phyloP scores from a whole-genome alignment of 92 coral and sea anemone species.

The Siderastrea radians region DNA sequence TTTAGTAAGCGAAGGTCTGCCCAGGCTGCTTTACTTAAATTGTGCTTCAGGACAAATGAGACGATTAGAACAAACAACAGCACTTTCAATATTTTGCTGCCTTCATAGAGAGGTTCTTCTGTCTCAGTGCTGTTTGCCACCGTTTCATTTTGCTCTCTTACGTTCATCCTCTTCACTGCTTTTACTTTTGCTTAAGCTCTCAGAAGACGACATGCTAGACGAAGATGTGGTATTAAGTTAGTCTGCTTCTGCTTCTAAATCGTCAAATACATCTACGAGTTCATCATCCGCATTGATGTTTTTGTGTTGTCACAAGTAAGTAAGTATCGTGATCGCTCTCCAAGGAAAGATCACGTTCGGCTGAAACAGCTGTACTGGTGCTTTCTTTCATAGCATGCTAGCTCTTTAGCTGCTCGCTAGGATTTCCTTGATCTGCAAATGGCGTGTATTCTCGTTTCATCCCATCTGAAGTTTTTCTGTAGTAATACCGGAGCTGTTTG shows the following conservation, averaged over 20 bases:
- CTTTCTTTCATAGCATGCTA: conserved; percentile 25
- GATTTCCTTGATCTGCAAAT: conserved; percentile 57
- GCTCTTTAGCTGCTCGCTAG: conserved; percentile 51
- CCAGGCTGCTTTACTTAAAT: conserved; percentile 35
- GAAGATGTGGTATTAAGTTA: conserved; percentile 9
- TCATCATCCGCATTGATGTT: conserved; percentile 10
- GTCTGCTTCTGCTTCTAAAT: not conserved
- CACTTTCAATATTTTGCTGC: conserved; percentile 42
- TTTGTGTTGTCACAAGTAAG: conserved; percentile 42
- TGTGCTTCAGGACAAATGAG: conserved; percentile 36
- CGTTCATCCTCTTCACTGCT: not conserved
- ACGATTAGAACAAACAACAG: conserved; percentile 40
- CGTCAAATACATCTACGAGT: not conserved
- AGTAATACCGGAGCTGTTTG: conserved; percentile 62
- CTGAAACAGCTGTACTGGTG: not conserved
- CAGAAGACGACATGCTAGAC: conserved; percentile 9
- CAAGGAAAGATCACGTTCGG: not conserved
- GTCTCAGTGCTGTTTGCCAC: conserved; percentile 18
- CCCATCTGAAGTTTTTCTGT: conserved; percentile 43
- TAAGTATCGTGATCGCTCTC: conserved; percentile 5
- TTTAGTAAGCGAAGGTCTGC: conserved; percentile 36
- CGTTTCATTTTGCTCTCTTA: not conserved
- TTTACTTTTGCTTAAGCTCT: not conserved
- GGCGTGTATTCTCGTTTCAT: conserved; percentile 57
- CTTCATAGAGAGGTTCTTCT: conserved; percentile 56